Conservation (phyloP, 2,888 invertebrate species). For the Villa cingulata region DNA sequence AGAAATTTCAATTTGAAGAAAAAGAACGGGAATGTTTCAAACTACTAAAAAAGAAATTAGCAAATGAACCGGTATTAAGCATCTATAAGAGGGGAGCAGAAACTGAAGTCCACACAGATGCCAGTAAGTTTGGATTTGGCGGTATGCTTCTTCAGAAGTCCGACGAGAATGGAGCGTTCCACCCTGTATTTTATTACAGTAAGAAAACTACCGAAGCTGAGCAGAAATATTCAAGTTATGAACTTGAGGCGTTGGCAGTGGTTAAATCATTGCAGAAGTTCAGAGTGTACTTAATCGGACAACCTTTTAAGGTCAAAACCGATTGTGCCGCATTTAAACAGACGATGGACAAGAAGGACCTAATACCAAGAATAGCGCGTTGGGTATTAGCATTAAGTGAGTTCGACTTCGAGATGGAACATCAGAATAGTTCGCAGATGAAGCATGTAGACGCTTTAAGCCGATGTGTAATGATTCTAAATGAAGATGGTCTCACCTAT, state of each 20-base stretch:
- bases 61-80: conserved; percentile 16
- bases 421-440: conserved; percentile 10
- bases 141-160: no score
- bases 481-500: not conserved
- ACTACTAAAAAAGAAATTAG: conserved; percentile 4
- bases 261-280: no score
- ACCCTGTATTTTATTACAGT: not conserved
- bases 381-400: conserved; percentile 10
- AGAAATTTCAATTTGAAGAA: conserved; percentile 12
- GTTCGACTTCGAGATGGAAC: conserved; percentile 13
- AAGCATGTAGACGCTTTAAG: conserved; percentile 14
- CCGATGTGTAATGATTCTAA: conserved; percentile 1
- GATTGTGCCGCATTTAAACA: no score
- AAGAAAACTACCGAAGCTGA: not conserved
- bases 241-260: not conserved
- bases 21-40: conserved; percentile 18
- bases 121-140: conserved; percentile 17
- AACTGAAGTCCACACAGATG: conserved; percentile 22
- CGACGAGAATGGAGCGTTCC: no score
- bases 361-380: no score
- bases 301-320: no score
- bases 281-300: no score
- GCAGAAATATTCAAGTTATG: not conserved
- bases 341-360: no score
- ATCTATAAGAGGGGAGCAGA: conserved; percentile 16